Base-by-base conservation (phyloP, 2,797 vertebrate species). In the Tenualosa ilisha region DNA sequence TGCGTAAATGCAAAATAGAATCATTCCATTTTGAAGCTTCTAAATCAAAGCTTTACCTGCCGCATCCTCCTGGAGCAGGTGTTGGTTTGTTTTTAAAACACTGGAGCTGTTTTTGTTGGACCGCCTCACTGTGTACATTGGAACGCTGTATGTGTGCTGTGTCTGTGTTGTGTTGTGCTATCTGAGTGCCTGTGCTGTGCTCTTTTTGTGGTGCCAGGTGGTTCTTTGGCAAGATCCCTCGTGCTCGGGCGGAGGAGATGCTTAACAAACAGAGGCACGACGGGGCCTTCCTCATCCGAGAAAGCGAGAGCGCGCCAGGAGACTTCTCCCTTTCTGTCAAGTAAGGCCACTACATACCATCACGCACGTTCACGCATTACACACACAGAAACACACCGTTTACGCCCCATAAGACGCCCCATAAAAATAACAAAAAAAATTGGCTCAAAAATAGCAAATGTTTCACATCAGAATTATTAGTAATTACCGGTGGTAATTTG, bases 291-390 rank as follows among this genome's bases (percentile, higher is more conserved):
- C 97, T 99, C 84, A 99, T 99, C 92, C 94, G 98, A 89, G 98
- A 99, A 95, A 99, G 98, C 7, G 98, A 99, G 95, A 99, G 98
- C 1, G 98, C 98, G 50, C 98, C 98, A 0, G 98, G 98, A 79
- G 98, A 99, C 92, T 99, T 99, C 95, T 99, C 98, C 37, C 97
- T 99, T 72, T 99, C 98, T 0, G 98, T 99, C 91, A 99, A 99
- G 98, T 99, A 91, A 95, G 98, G 61, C 61, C 26, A 50, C 43
- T 63, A 72, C 5, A 24, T 6, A 49, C 2, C 51, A 53, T 13
- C 6, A 26, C 7, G 13, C 11, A 68, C n/a, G 0, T 3, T 4
- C 4, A 46, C 46, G 3, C 46, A 46, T 51, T 51, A 9, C 11
- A 6, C 4, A 51, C 4, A 63, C 85, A 59, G 17, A 12, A 24